Base-by-base conservation (phyloP, 1,140 invertebrate genomes). In the Mactra quadrangularis region DNA sequence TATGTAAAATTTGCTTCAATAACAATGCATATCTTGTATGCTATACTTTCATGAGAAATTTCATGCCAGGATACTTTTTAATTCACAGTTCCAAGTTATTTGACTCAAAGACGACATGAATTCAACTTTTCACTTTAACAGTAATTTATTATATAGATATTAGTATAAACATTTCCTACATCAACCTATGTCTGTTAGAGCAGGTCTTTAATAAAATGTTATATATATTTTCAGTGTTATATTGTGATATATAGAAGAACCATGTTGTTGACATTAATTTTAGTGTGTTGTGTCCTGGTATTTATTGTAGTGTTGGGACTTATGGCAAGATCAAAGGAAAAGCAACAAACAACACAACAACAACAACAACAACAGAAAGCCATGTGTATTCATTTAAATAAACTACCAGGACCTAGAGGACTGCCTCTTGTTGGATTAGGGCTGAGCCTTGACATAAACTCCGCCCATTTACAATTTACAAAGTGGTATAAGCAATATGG, bases 341-440 rank as follows among this genome's bases (percentile, higher is more conserved):
- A 31, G 29, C n/a, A 47, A 17, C 64, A 50, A 68, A 6, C 6
- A n/a, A 55, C 7, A n/a, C 52, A 27, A 27, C 13, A 41, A 50
- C 64, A 19, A 2, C 6, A 41, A 7, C 38, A 41, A 7, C 38
- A 41, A 7, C 38, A 41, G 15, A n/a, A n/a, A n/a, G n/a, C n/a
- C n/a, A n/a, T n/a, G n/a, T n/a, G n/a, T n/a, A n/a, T 53, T 19
- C 15, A 25, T 59, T 1, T 13, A 13, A 13, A 9, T 22, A 13
- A 25, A 27, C 79, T 70, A 15, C 79, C 79, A 4, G 79, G 79
- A 11, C 79, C 79, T 22, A 64, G 79, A 3, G 79, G 79, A 45
- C 33, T 74, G n/a, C 79, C 79, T 19, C 22, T 74, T 55, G 11
- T 82, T 15, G 79, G 79, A 25, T 68, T 74, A n/a, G 79, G 57